Evolutionary conservation across 2,113 vertebrate genomes (phyloP), one percentile per base, ranked within the genome.

Genomic region (Lanius ludovicianus): DNA sequence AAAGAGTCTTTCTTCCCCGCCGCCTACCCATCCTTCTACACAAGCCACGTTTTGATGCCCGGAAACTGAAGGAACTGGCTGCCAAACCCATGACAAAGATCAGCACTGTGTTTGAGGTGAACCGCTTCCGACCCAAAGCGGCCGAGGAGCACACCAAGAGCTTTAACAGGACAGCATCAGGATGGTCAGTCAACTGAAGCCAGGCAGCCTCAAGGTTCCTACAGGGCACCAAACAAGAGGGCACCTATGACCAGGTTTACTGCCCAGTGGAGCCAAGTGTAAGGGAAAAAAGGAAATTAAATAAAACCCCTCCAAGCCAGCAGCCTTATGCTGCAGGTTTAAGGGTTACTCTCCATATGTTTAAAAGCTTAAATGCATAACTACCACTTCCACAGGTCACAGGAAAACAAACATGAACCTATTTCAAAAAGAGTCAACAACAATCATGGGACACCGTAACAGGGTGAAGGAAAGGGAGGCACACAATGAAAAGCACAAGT

Each of bases 21-120:
- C 98, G 98, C 41, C 95, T 99, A 33, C 98, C 99, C 17, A 97
- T 99, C 85, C 97, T 99, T 30, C 97, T 99, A 4, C 98, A 98
- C 42, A 98, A 98, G 52, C 99, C 99, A 10, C 98, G 95, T 14
- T 99, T 99, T 50, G 98, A 99, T 0, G 99, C 99, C 39, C 98
- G 99, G 56, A 99, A 97, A 77, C 98, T 99, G 17, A 99, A 95
- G 94, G 99, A 99, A 69, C 98, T 98, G 18, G 98, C 98, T 9
- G 93, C 98, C 18, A 98, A 98, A 74, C 98, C 99, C 21, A 97
- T 99, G 52, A 97, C 98, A 9, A 97, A 97, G 74, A 95, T 98
- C 52, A 97, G 95, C 52, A 96, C 98, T 0, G 77, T 98, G 73
- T 98, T 98, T 21, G 98, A 98, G 77, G 98, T 98, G 96, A 97